Conservation (phyloP, 2,797 vertebrate genomes). For the Pithecia hirsuta region DNA sequence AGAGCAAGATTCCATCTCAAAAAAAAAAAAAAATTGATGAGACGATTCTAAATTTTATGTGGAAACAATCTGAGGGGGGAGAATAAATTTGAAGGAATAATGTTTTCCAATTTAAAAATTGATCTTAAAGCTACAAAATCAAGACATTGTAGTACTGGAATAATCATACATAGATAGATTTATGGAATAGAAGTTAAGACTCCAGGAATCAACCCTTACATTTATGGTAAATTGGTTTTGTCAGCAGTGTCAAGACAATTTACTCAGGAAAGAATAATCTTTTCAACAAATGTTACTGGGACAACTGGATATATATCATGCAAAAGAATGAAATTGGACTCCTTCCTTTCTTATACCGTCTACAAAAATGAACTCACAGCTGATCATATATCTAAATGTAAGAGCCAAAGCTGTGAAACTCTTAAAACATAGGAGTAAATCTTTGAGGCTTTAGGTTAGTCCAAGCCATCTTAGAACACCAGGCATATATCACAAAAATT, state of each 20-base stretch:
- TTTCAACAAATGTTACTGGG: background rate
- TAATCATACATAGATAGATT: background rate
- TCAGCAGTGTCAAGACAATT: background rate
- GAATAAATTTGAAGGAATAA: background rate
- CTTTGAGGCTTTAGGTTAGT: background rate
- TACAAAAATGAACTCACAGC: background rate
- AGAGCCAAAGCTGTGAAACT: background rate
- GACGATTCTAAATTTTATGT: background rate
- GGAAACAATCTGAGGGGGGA: background rate
- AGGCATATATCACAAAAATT: background rate
- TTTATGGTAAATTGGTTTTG: background rate
- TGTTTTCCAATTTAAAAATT: background rate
- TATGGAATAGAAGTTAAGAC: background rate
- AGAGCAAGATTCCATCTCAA: too few relatives aligned
- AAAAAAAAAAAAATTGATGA: too few relatives aligned
- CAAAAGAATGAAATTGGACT: background rate
- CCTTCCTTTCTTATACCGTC: background rate
- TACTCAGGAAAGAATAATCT: background rate
- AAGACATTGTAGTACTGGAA: background rate
- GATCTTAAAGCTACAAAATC: background rate
- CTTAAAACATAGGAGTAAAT: background rate
- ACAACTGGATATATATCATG: background rate
- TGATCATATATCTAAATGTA: background rate
- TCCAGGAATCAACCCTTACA: background rate
- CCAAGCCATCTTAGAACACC: background rate